phyloP scores from a whole-genome alignment of 1,140 invertebrate genomes.

The Drosophila navojoa region DNA sequence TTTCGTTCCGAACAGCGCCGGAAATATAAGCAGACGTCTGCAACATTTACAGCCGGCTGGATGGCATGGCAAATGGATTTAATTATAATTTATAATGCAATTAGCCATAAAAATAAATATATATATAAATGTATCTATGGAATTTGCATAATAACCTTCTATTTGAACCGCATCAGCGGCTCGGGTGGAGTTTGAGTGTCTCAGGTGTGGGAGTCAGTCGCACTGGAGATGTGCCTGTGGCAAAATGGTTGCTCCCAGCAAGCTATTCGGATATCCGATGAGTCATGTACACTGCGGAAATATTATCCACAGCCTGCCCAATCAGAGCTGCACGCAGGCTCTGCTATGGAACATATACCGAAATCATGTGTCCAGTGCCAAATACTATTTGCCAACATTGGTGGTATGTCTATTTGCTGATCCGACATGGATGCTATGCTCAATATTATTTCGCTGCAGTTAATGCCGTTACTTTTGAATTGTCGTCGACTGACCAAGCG shows the following conservation, averaged over 20 bases:
- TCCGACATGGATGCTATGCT: background rate
- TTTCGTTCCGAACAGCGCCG: slow-evolving; percentile 20
- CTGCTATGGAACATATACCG: slow-evolving; percentile 61
- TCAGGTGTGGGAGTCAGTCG: slow-evolving; percentile 26
- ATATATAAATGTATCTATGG: background rate
- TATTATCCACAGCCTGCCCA: slow-evolving; percentile 45
- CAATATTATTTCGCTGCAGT: slow-evolving; percentile 5
- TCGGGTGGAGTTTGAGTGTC: background rate
- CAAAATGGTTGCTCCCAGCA: slow-evolving; percentile 60
- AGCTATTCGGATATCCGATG: slow-evolving; percentile 46
- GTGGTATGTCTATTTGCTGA: slow-evolving; percentile 42
- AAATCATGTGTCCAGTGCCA: slow-evolving; percentile 56
- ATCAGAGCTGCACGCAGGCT: slow-evolving; percentile 50
- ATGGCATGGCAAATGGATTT: background rate
- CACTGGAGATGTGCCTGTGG: background rate
- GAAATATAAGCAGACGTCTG: slow-evolving; percentile 30
- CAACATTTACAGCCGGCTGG: slow-evolving; percentile 16
- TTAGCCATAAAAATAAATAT: background rate
- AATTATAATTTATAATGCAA: slow-evolving; percentile 13
- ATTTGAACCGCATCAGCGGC: slow-evolving; percentile 12
- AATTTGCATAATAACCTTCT: slow-evolving; percentile 51
- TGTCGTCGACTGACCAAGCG: slow-evolving; percentile 16
- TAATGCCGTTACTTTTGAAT: slow-evolving; percentile 42
- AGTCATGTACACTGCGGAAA: slow-evolving; percentile 37
- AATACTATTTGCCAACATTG: slow-evolving; percentile 59